Evolutionary conservation across 2,797 vertebrate genomes (phyloP).

Genomic region (Lagocephalus sceleratus): DNA sequence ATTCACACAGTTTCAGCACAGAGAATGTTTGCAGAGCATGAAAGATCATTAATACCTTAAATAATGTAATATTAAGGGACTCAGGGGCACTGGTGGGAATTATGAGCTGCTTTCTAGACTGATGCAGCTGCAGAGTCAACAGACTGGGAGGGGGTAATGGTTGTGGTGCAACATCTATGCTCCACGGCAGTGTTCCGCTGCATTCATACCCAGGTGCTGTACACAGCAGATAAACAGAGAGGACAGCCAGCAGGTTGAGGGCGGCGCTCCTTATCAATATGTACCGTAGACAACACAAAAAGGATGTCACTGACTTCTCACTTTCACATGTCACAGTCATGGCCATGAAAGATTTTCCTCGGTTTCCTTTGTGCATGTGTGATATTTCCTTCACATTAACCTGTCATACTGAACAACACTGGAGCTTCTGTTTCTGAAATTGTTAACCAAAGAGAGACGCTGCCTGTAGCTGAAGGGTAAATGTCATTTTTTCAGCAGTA

Average conservation of each 20-base stretch:
- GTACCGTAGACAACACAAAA: too few relatives aligned
- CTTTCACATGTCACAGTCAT: constrained; percentile 35
- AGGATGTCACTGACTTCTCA: too few relatives aligned
- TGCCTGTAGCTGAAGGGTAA: constrained; percentile 38
- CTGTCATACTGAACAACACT: constrained; percentile 34
- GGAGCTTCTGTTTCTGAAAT: constrained; percentile 14
- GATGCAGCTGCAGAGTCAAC: not conserved
- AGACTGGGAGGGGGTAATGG: not conserved
- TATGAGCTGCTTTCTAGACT: constrained; percentile 1
- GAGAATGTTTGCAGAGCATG: not conserved
- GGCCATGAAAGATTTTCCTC: constrained; percentile 14
- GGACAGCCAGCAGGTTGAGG: too few relatives aligned
- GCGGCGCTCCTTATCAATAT: too few relatives aligned
- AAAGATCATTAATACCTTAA: constrained; percentile 19
- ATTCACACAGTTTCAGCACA: not conserved
- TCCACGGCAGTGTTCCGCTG: not conserved
- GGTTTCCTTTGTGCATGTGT: constrained; percentile 16
- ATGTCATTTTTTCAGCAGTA: constrained; percentile 37
- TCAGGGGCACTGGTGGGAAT: constrained; percentile 3
- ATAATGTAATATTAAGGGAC: constrained; percentile 17
- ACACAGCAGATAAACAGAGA: too few relatives aligned
- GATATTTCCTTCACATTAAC: constrained; percentile 22
- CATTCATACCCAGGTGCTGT: too few relatives aligned
- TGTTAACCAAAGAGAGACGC: constrained; percentile 38
- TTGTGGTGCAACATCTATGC: too few relatives aligned